Conservation (phyloP, 2,797 vertebrate genomes). For the Sebastes itinus region DNA sequence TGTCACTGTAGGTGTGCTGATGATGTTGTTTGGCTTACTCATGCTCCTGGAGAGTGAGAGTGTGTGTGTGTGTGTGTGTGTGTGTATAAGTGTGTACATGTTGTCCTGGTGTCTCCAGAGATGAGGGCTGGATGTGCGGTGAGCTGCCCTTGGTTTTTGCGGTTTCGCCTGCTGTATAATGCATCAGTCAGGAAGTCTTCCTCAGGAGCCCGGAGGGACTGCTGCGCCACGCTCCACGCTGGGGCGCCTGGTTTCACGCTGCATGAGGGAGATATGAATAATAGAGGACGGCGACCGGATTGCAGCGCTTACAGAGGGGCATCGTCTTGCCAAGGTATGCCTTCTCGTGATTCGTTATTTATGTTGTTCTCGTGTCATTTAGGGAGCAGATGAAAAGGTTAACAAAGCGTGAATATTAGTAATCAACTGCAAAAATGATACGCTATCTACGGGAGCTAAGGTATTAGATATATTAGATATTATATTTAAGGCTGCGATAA, state of each 20-base stretch:
- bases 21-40: not conserved
- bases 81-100: constrained; percentile 2
- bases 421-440: not conserved
- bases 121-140: constrained; percentile 34
- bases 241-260: constrained; percentile 58
- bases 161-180: constrained; percentile 74
- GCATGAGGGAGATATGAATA: constrained; percentile 63
- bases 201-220: constrained; percentile 55
- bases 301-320: constrained; percentile 18
- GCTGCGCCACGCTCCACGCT: constrained; percentile 22
- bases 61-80: not conserved
- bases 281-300: constrained; percentile 52
- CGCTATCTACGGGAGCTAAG: not conserved
- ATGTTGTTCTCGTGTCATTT: constrained; percentile 8
- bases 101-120: constrained; percentile 41
- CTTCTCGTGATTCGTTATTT: constrained; percentile 18
- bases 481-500: too few species aligned
- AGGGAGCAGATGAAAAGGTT: constrained; percentile 1
- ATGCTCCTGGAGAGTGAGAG: not conserved
- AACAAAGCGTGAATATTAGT: not conserved
- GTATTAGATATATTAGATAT: not conserved
- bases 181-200: constrained; percentile 72
- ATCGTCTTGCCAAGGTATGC: constrained; percentile 19
- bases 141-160: constrained; percentile 56
- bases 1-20: not conserved